Conservation (phyloP, 2,113 vertebrate genomes). For the Poeciliopsis occidentalis region DNA sequence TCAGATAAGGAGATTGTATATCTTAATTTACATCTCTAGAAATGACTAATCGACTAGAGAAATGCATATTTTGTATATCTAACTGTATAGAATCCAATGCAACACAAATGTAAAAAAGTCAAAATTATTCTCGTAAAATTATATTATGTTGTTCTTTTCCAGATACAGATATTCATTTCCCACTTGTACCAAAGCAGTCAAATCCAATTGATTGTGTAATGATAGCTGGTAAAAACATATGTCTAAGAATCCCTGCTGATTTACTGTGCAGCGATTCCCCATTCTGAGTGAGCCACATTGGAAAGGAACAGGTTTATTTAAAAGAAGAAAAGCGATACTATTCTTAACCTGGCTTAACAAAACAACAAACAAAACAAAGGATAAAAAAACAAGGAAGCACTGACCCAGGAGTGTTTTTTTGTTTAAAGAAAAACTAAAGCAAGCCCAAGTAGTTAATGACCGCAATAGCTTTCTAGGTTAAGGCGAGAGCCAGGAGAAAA, state of each 20-base stretch:
- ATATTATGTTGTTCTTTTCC: too few species aligned
- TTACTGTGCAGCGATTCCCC: not conserved
- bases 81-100: not conserved
- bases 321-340: not conserved
- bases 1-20: not conserved
- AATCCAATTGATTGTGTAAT: too few species aligned
- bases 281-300: not conserved
- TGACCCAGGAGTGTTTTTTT: not conserved
- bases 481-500: too few species aligned
- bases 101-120: not conserved
- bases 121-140: too few species aligned
- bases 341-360: not conserved
- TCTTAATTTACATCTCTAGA: not conserved
- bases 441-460: too few species aligned
- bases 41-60: not conserved
- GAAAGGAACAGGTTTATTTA: not conserved
- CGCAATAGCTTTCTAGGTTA: too few species aligned
- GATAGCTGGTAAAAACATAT: too few species aligned
- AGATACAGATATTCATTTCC: too few species aligned
- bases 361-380: too few species aligned
- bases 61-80: not conserved
- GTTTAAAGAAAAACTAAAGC: too few species aligned
- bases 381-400: too few species aligned
- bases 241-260: not conserved
- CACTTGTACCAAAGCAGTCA: too few species aligned